These are phyloP conservation scores for Alviniconcha marisindica DNA, from an alignment of 1,140 invertebrate genomes.

Conservation along the genomic window DNA sequence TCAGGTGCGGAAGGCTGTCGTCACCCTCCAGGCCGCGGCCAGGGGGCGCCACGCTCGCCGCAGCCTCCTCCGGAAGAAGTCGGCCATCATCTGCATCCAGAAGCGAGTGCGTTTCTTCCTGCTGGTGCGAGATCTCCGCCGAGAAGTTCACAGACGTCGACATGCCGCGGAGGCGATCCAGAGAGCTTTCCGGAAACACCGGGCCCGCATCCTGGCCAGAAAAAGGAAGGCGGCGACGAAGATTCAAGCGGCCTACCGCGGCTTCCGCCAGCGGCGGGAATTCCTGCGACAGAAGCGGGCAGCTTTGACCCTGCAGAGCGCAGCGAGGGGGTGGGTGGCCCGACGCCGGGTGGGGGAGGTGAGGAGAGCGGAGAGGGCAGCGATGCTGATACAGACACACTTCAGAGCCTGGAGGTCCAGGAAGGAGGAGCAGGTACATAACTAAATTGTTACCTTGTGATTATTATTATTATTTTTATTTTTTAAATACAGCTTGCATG, in stretches of 20 bases:
- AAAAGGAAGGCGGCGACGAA: conserved; percentile 28
- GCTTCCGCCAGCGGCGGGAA: conserved; percentile 20
- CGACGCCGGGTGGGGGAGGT: conserved; percentile 26
- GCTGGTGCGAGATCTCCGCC: neutral
- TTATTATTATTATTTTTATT: too few relatives aligned
- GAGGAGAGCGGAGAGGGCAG: conserved; percentile 38
- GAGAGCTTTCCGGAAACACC: conserved; percentile 26
- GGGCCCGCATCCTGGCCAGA: neutral
- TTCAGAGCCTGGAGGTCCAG: conserved; percentile 47
- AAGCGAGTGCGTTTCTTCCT: conserved; percentile 44
- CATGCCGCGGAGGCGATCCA: conserved; percentile 38
- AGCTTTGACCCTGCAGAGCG: conserved; percentile 46
- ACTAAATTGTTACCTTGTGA: too few relatives aligned
- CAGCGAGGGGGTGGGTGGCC: conserved; percentile 41
- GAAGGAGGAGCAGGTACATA: too few relatives aligned
- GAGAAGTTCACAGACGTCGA: neutral
- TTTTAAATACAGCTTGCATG: too few relatives aligned
- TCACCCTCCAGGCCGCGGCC: neutral
- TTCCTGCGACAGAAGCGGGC: conserved; percentile 30
- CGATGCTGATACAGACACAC: conserved; percentile 50
- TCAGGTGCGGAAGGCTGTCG: neutral
- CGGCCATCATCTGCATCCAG: conserved; percentile 59
- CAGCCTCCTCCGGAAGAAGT: conserved; percentile 27
- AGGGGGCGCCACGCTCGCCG: neutral
- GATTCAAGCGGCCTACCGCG: conserved; percentile 48